Percentiles rank a stretch among this genome's conserved stretches.
Evolutionary conservation across 2,797 vertebrate genomes (phyloP).

Genomic region (Orestias chungarensis): DNA sequence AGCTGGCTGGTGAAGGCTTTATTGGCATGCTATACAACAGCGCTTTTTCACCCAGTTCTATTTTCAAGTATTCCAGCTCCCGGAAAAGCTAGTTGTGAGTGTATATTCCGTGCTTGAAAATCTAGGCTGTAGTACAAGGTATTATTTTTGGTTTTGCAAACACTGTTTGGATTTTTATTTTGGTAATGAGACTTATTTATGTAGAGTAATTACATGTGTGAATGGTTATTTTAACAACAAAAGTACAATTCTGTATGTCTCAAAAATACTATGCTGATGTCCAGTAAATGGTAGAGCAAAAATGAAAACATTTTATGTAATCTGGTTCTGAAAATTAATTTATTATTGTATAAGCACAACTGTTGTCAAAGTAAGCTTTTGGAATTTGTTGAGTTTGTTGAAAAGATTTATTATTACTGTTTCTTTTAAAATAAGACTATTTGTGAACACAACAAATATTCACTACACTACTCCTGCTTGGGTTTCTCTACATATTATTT

Average conservation of each 20-base stretch:
- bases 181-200: background rate
- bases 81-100: background rate
- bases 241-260: too few relatives aligned
- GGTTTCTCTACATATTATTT: background rate
- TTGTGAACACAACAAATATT: too few relatives aligned
- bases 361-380: background rate
- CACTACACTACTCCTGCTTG: too few relatives aligned
- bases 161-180: background rate
- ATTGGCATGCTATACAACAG: background rate
- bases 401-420: background rate
- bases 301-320: too few relatives aligned
- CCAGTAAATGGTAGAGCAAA: too few relatives aligned
- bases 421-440: too few relatives aligned
- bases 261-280: too few relatives aligned
- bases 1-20: background rate
- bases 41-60: background rate
- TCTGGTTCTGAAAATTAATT: too few relatives aligned
- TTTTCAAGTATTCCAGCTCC: background rate
- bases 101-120: background rate
- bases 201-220: background rate
- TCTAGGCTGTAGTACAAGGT: background rate
- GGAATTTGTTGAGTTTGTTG: background rate
- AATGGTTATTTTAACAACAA: background rate
- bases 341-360: constrained; percentile 2
- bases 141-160: background rate